Percentiles rank a stretch among this genome's conserved stretches.
Conservation (phyloP, 2,888 invertebrate species). For the Encarsia formosa region DNA sequence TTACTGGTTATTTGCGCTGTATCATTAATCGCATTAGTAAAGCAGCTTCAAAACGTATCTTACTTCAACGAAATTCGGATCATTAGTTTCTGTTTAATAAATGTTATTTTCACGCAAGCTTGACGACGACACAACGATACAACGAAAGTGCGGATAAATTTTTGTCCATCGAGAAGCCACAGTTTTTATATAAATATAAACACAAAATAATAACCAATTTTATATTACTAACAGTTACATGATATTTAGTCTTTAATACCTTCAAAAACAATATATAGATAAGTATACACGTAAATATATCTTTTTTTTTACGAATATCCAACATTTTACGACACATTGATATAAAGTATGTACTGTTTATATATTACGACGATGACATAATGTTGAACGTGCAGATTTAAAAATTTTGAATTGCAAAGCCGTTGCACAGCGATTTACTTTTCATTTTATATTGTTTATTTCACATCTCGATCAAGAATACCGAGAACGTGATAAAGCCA, state of each 20-base stretch:
- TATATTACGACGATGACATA: constrained; percentile 18
- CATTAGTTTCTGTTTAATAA: too few relatives aligned
- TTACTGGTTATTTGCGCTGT: too few relatives aligned
- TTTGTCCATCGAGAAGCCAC: constrained; percentile 23
- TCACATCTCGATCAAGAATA: neutral
- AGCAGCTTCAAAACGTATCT: too few relatives aligned
- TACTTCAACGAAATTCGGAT: too few relatives aligned
- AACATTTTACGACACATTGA: constrained; percentile 23
- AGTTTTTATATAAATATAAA: constrained; percentile 11
- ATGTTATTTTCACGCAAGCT: constrained; percentile 27
- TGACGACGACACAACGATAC: constrained; percentile 24
- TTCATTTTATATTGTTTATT: too few relatives aligned
- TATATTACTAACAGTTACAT: constrained; percentile 19
- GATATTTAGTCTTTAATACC: constrained; percentile 12
- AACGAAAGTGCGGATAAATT: constrained; percentile 14
- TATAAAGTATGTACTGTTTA: too few relatives aligned
- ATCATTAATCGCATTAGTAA: too few relatives aligned
- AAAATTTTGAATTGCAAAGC: constrained; percentile 27
- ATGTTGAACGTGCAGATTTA: constrained; percentile 28
- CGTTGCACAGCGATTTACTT: constrained; percentile 29
- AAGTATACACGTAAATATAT: constrained; percentile 6
- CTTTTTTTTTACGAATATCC: constrained; percentile 11
- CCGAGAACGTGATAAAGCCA: constrained; percentile 8
- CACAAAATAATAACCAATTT: constrained; percentile 12
- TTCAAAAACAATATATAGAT: constrained; percentile 3